Conservation (phyloP, 2,888 invertebrate species). For the Oscheius sp. region DNA sequence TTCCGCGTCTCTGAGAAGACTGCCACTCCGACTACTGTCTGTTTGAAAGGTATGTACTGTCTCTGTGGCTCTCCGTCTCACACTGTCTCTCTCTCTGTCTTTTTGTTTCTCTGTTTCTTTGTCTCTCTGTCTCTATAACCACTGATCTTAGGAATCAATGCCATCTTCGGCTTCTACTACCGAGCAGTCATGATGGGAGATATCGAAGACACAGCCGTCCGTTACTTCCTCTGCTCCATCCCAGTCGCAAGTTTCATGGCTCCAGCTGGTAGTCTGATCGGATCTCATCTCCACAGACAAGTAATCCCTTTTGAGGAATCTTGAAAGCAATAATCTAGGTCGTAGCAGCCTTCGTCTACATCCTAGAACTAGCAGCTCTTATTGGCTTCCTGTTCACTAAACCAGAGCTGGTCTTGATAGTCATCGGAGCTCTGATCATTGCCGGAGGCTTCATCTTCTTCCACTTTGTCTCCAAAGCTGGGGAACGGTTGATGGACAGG, state of each 20-base stretch:
- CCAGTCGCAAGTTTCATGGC: conserved; percentile 62
- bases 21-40: conserved; percentile 73
- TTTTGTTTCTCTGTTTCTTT: no score
- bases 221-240: conserved; percentile 56
- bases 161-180: conserved; percentile 68
- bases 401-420: conserved; percentile 39
- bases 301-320: conserved; percentile 32
- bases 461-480: conserved; percentile 24
- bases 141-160: conserved; percentile 54
- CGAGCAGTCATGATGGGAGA: conserved; percentile 65
- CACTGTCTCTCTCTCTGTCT: no score
- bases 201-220: conserved; percentile 59
- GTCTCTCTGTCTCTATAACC: not conserved
- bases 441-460: conserved; percentile 30
- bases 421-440: conserved; percentile 32
- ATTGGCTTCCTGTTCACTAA: conserved; percentile 31
- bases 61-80: no score
- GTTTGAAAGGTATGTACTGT: conserved; percentile 66
- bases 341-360: conserved; percentile 31
- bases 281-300: conserved; percentile 68
- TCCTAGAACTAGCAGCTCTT: conserved; percentile 25
- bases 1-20: conserved; percentile 71
- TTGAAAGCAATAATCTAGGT: conserved; percentile 32
- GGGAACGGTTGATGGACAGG: conserved; percentile 25
- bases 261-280: conserved; percentile 66